phyloP scores from a whole-genome alignment of 2,113 vertebrate genomes.

The Trogon melanurus region DNA sequence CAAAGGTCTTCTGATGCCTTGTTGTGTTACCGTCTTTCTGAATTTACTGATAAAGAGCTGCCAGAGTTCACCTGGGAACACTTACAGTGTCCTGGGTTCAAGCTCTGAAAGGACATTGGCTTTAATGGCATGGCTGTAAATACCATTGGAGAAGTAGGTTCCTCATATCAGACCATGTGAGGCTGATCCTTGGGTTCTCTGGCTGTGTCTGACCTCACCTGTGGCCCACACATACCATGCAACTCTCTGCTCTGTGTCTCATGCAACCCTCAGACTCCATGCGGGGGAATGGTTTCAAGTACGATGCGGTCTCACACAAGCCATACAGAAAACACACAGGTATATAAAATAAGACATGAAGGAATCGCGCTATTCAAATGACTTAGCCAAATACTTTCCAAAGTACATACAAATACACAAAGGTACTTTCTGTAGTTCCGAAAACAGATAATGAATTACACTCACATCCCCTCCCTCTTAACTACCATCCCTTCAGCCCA shows the following conservation, averaged over 20 bases:
- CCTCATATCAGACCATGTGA: background rate
- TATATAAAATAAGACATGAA: background rate
- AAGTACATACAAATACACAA: too few species aligned
- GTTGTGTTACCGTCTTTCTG: background rate
- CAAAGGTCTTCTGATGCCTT: conserved; percentile 53
- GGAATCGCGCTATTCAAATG: background rate
- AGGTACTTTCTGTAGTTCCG: background rate
- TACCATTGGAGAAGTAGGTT: background rate
- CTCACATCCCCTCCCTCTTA: background rate
- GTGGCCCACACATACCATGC: background rate
- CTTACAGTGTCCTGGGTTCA: background rate
- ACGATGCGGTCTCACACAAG: background rate
- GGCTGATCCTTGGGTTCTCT: background rate
- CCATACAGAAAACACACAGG: background rate
- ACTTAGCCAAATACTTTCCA: background rate
- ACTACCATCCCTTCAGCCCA: background rate
- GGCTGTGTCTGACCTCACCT: background rate
- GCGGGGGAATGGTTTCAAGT: background rate
- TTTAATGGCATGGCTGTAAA: background rate
- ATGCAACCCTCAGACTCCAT: background rate
- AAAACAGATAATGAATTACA: background rate
- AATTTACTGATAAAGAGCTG: conserved; percentile 9
- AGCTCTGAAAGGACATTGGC: background rate
- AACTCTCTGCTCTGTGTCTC: background rate
- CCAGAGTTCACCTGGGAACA: background rate